Percentiles rank a stretch among this genome's conserved stretches.
phyloP scores from a whole-genome alignment of 2,113 vertebrate genomes.

The Pseudois nayaur region DNA sequence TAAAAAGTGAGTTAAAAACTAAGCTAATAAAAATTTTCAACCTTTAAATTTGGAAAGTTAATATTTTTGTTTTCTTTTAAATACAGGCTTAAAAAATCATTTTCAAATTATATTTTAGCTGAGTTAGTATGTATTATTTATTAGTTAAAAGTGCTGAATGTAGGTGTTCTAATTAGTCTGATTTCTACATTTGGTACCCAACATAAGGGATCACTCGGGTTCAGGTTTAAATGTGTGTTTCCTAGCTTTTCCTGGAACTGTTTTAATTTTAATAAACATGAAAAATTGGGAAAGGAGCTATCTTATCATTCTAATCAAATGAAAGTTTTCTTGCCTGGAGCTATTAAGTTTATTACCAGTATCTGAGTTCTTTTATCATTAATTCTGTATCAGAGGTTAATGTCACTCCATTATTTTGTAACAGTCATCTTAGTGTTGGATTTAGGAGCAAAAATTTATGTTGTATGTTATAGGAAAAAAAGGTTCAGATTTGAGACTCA shows the following conservation, averaged over 20 bases:
- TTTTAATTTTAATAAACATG: slow-evolving; percentile 16
- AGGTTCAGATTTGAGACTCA: not conserved
- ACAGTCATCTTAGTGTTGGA: not conserved
- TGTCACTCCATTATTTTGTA: slow-evolving; percentile 14
- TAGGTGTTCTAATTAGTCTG: slow-evolving; percentile 11
- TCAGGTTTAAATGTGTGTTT: slow-evolving; percentile 23
- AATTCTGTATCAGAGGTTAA: not conserved
- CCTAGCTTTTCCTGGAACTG: not conserved
- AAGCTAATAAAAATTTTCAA: not conserved
- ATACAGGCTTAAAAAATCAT: not conserved
- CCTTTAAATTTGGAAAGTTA: not conserved
- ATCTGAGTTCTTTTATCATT: not conserved
- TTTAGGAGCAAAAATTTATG: not conserved
- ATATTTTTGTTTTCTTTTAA: slow-evolving; percentile 13
- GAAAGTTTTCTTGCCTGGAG: not conserved
- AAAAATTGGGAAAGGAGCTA: not conserved
- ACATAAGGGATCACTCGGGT: not conserved
- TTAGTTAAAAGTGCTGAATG: slow-evolving; percentile 29
- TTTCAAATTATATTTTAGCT: slow-evolving; percentile 25
- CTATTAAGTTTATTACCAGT: not conserved
- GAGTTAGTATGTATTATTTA: not conserved
- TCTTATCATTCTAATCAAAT: not conserved
- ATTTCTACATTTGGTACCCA: slow-evolving; percentile 1
- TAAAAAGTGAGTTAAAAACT: not conserved
- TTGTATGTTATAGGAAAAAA: not conserved